Base-by-base conservation (phyloP, 2,888 invertebrate species). In the Eurytoma adleriae region DNA sequence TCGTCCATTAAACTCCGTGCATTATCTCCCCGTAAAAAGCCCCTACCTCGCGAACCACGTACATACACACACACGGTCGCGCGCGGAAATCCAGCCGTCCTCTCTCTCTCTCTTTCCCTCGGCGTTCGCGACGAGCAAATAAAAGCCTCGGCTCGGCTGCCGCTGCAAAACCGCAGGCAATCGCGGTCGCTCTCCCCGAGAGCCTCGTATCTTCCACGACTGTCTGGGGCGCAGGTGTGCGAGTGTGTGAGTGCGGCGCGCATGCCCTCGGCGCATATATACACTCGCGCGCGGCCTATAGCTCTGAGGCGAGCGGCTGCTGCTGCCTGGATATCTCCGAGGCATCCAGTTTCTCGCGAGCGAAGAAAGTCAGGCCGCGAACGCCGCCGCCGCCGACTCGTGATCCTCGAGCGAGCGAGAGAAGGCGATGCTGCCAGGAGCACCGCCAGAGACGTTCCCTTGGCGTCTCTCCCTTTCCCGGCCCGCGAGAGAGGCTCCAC, bases 291-390 rank as follows among this genome's bases (percentile, higher is more conserved):
- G 50, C 69, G 64, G 71, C 79, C 79, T 74, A 70, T 75, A 70
- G 73, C 79, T 79, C 79, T 70, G n/a, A 61, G 78, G 74, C 69
- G 40, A 54, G 54, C 54, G 16, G 54, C 14, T 14, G 54, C 54
- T 3, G 54, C 14, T 14, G 69, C 68, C 27, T 50, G 62, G 64
- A 74, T 70, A 74, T 75, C 61, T 73, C 70, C 66, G 66, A 64
- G 79, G 76, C 75, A 75, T 80, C 79, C 75, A 80, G 79, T 72
- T 80, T 80, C 79, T 80, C 79, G 64, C 70, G 75, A 80, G 67
- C 75, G 79, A 75, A 76, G 79, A 76, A 76, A 76, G 79, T 75
- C 75, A 71, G 67, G 18, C 71, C 52, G 57, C 40, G 64, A 50
- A 59, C 52, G 73, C 16, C n/a, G 52, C 24, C 24, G 24, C 24